Percentiles rank a stretch among this genome's conserved stretches.
Conservation (phyloP, 2,113 vertebrate species). For the Bos javanicus region DNA sequence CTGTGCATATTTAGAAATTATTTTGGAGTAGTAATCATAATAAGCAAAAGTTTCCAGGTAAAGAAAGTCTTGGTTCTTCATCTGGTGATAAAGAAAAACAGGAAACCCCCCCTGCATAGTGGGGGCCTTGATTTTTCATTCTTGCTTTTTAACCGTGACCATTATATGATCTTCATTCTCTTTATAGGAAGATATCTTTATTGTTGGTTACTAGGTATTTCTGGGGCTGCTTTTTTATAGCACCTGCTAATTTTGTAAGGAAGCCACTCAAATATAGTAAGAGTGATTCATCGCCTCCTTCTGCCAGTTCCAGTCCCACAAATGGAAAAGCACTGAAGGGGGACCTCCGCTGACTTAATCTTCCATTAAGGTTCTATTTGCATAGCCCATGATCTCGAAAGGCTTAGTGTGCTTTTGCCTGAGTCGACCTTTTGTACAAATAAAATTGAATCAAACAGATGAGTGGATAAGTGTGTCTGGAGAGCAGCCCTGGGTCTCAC, state of each 20-base stretch:
- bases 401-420: constrained; percentile 5
- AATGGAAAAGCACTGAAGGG: background rate
- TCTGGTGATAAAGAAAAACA: background rate
- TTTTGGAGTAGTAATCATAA: background rate
- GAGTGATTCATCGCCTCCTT: background rate
- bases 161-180: background rate
- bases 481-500: background rate
- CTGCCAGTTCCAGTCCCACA: background rate
- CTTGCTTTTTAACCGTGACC: background rate
- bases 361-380: constrained; percentile 43
- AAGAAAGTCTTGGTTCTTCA: background rate
- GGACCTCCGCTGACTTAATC: constrained; percentile 8
- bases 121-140: background rate
- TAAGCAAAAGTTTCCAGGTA: background rate
- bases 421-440: constrained; percentile 40
- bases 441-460: constrained; percentile 45
- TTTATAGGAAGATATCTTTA: constrained; percentile 15
- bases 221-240: background rate
- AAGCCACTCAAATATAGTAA: constrained; percentile 15
- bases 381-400: constrained; percentile 30
- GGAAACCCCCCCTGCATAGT: background rate
- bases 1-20: background rate
- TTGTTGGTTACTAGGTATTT: constrained; percentile 24
- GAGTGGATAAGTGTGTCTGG: constrained; percentile 18
- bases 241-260: constrained; percentile 40